phyloP scores from a whole-genome alignment of 2,113 vertebrate species.

The Tyrannus savana region DNA sequence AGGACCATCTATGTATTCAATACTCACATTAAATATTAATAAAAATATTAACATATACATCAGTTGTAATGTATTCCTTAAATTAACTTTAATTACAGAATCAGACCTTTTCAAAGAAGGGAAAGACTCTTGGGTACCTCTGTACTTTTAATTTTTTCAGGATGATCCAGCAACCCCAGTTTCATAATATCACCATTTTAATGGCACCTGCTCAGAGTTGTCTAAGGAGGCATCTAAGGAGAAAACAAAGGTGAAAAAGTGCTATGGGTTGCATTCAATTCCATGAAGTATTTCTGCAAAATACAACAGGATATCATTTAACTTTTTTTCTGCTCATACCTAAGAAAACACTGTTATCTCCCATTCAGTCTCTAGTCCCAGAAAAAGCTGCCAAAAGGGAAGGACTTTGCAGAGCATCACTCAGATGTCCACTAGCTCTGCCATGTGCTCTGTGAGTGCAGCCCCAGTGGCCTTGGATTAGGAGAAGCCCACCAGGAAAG shows the following conservation, averaged over 20 bases:
- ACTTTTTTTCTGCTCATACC: background rate
- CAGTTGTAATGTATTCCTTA: background rate
- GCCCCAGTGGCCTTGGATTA: background rate
- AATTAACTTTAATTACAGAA: background rate
- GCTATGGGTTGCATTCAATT: too few relatives aligned
- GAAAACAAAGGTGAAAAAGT: background rate
- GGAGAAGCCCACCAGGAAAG: background rate
- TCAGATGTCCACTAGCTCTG: background rate
- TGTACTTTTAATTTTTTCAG: background rate
- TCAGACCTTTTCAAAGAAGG: background rate
- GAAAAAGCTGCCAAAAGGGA: background rate
- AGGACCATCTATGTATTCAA: background rate
- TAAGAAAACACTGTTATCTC: background rate
- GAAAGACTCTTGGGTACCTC: background rate
- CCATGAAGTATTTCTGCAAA: background rate
- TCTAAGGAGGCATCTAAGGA: background rate
- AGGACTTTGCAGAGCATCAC: fast-evolving
- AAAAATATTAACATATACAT: background rate
- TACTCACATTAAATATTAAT: background rate
- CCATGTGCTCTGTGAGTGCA: fast-evolving
- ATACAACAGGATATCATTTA: background rate
- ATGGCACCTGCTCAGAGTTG: background rate
- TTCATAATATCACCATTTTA: fast-evolving
- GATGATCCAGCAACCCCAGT: background rate
- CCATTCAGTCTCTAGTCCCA: background rate